A percentile compares a stretch with the other conserved stretches of the same genome.
Conservation (phyloP, 2,888 invertebrate species). For the Tetramorium bicarinatum region DNA sequence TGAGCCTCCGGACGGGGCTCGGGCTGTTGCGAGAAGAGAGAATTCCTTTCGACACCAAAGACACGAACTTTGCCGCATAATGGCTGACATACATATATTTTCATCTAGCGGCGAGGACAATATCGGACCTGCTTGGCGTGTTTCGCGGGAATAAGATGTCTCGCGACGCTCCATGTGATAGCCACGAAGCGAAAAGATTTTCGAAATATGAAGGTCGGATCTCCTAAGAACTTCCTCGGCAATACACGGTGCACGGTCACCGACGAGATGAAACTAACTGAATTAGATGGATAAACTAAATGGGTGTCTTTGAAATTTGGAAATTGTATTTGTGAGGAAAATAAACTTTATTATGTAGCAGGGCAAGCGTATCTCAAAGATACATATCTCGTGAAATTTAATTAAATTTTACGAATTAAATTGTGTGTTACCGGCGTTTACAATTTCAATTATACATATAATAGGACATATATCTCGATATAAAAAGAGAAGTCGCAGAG, state of each 20-base stretch:
- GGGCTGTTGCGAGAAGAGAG: slow-evolving; percentile 60
- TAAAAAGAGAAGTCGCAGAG: not conserved
- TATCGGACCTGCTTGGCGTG: slow-evolving; percentile 16
- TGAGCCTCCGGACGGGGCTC: slow-evolving; percentile 59
- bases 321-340: slow-evolving; percentile 1
- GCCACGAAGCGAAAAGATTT: not conserved
- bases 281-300: not conserved
- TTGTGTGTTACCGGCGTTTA: not conserved
- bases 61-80: slow-evolving; percentile 67
- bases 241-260: not conserved
- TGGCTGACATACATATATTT: slow-evolving; percentile 67
- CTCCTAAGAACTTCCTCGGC: not conserved
- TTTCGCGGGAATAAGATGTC: slow-evolving; percentile 56
- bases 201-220: slow-evolving; percentile 17
- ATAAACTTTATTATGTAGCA: not conserved
- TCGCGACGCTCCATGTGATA: slow-evolving; percentile 5
- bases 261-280: not conserved
- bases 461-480: slow-evolving; percentile 1
- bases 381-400: slow-evolving; percentile 10
- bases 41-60: slow-evolving; percentile 71
- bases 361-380: not conserved
- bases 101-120: slow-evolving; percentile 65
- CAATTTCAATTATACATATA: slow-evolving; percentile 23
- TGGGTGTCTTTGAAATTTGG: slow-evolving; percentile 2
- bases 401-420: not conserved